Conservation (phyloP, 2,888 invertebrate species). For the Galerucella nymphaeae region DNA sequence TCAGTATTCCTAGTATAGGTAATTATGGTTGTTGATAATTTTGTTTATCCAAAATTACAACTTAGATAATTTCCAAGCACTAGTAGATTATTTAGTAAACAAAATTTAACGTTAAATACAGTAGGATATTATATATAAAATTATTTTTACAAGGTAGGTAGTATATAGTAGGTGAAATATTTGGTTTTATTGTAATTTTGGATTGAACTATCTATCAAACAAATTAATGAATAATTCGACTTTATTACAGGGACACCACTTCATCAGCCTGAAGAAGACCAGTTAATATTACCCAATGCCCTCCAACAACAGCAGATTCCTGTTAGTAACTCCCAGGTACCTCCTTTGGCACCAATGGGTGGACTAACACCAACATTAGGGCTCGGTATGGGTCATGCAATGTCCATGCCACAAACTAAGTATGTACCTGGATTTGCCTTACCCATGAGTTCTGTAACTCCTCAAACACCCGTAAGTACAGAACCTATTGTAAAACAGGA, state of each 20-base stretch:
- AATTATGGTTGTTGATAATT: conserved; percentile 33
- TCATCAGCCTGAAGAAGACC: conserved; percentile 92
- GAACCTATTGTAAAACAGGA: no score
- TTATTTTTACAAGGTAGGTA: no score
- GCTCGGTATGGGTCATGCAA: conserved; percentile 72
- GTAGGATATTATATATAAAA: no score
- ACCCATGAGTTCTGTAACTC: conserved; percentile 83
- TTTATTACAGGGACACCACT: conserved; percentile 75
- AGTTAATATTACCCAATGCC: conserved; percentile 87
- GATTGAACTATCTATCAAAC: no score
- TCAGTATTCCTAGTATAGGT: conserved; percentile 88
- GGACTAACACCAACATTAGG: conserved; percentile 71
- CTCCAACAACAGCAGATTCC: conserved; percentile 77
- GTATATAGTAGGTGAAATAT: no score
- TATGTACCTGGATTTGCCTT: conserved; percentile 82
- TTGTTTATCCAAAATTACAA: neutral
- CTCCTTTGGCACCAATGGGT: conserved; percentile 70
- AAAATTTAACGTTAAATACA: no score
- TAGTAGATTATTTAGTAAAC: no score
- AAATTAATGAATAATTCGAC: conserved; percentile 3
- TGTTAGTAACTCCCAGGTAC: conserved; percentile 65
- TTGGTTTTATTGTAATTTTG: no score
- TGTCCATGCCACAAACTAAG: conserved; percentile 76
- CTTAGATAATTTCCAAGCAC: neutral
- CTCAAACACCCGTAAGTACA: conserved; percentile 83